A percentile compares a stretch with the other conserved stretches of the same genome.
These are phyloP conservation scores for Drosophila fungiperda DNA, from an alignment of 2,888 invertebrate species.

Conservation along the genomic window DNA sequence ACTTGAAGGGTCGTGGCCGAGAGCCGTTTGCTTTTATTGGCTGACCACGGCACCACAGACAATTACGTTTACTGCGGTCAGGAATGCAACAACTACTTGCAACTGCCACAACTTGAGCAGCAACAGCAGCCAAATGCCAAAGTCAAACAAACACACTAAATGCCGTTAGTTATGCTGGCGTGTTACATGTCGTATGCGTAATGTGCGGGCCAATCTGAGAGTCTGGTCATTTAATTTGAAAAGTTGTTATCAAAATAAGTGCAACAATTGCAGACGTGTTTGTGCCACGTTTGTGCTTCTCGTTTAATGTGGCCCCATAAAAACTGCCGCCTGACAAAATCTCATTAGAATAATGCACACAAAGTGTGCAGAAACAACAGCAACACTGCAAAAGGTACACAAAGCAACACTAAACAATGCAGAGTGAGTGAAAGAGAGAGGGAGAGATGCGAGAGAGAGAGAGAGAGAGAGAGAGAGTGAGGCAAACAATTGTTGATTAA, in stretches of 20 bases:
- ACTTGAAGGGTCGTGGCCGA: conserved; percentile 65
- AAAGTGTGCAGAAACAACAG: conserved; percentile 41
- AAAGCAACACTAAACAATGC: conserved; percentile 4
- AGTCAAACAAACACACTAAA: conserved; percentile 35
- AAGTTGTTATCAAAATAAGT: conserved; percentile 80
- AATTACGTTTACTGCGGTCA: conserved; percentile 80
- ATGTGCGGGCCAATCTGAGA: conserved; percentile 55
- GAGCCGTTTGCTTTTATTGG: conserved; percentile 73
- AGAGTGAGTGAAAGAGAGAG: background rate
- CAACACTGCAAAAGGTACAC: conserved; percentile 19
- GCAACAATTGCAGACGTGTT: conserved; percentile 56
- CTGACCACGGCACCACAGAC: conserved; percentile 70
- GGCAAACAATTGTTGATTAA: conserved; percentile 76
- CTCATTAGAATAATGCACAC: conserved; percentile 79
- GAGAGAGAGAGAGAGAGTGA: conserved; percentile 1
- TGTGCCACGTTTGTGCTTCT: conserved; percentile 8
- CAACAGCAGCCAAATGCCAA: conserved; percentile 5
- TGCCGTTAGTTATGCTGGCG: conserved; percentile 67
- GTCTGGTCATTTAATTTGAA: conserved; percentile 77
- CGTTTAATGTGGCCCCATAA: conserved; percentile 53
- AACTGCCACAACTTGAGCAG: conserved; percentile 14
- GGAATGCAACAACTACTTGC: conserved; percentile 65
- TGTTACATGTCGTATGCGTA: conserved; percentile 74
- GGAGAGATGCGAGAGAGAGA: background rate
- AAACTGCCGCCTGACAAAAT: conserved; percentile 74